These are phyloP conservation scores for Muscina levida DNA, from an alignment of 2,888 invertebrate genomes.

Conservation along the genomic window DNA sequence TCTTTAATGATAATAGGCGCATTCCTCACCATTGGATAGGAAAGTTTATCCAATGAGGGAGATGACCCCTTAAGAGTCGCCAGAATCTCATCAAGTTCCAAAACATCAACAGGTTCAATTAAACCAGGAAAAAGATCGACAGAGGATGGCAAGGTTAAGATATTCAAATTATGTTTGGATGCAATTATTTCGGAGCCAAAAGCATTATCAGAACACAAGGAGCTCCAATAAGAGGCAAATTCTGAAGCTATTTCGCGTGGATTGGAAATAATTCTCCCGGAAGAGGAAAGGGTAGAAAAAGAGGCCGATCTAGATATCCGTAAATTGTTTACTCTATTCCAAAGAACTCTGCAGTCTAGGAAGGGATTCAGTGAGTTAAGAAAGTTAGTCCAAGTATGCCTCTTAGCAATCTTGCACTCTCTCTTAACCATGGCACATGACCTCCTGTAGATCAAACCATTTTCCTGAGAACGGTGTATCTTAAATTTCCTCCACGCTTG, in stretches of 20 bases:
- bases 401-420: constrained; percentile 39
- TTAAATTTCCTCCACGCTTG: constrained; percentile 28
- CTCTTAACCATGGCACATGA: constrained; percentile 21
- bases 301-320: not conserved
- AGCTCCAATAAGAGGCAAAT: constrained; percentile 26
- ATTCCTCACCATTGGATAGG: constrained; percentile 29
- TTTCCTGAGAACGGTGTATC: not conserved
- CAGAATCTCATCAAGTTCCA: constrained; percentile 1
- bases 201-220: constrained; percentile 27
- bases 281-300: not conserved
- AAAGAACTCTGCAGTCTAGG: constrained; percentile 36
- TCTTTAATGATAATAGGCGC: not conserved
- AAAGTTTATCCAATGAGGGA: constrained; percentile 23
- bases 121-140: not conserved
- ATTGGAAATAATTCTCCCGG: not conserved
- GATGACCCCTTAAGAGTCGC: not conserved
- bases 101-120: not conserved
- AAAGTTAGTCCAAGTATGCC: constrained; percentile 28
- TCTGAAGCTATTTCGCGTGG: not conserved
- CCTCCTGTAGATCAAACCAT: constrained; percentile 2
- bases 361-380: constrained; percentile 35
- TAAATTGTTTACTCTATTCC: constrained; percentile 28
- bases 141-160: not conserved
- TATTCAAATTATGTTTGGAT: not conserved
- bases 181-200: not conserved